These are phyloP conservation scores for Agelas oroides DNA, from an alignment of 37 sponge, comb jelly and placozoan species.

Conservation along the genomic window DNA sequence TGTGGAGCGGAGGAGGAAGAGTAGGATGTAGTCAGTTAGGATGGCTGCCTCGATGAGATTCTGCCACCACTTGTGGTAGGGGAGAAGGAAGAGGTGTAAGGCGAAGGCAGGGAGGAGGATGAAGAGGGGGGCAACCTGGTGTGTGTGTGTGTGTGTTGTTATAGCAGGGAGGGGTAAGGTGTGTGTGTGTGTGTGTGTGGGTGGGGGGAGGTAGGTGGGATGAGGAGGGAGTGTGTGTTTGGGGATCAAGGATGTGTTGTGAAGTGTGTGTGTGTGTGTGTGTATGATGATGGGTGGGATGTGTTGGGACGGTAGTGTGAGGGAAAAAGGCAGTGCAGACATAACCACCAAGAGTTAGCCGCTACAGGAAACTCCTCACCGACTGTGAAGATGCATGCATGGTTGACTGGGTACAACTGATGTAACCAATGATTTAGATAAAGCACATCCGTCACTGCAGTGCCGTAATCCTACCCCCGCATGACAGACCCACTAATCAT, in stretches of 20 bases:
- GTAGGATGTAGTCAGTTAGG: slow-evolving; percentile 28
- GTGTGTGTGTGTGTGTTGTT: too few relatives aligned
- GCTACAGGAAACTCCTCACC: too few relatives aligned
- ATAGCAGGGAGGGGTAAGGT: neutral
- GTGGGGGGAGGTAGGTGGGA: neutral
- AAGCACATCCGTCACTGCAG: too few relatives aligned
- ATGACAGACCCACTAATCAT: neutral
- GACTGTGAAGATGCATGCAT: too few relatives aligned
- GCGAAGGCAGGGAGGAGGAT: slow-evolving; percentile 25
- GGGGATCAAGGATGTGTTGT: too few relatives aligned
- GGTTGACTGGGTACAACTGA: too few relatives aligned
- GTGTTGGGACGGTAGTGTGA: too few relatives aligned
- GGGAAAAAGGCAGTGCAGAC: too few relatives aligned
- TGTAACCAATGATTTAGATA: too few relatives aligned
- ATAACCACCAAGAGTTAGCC: too few relatives aligned
- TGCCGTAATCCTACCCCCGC: neutral
- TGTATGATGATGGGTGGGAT: too few relatives aligned
- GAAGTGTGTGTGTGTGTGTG: too few relatives aligned
- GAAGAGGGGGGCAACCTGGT: slow-evolving; percentile 47
- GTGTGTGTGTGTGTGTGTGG: neutral
- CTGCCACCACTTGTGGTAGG: slow-evolving; percentile 57
- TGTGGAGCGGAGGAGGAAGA: slow-evolving; percentile 54
- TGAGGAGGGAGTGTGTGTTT: neutral
- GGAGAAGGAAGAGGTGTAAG: slow-evolving; percentile 50
- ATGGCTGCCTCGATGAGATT: slow-evolving; percentile 54